A percentile compares a stretch with the other conserved stretches of the same genome.
Evolutionary conservation across 2,113 vertebrate species (phyloP).

Genomic region (Turnix velox): DNA sequence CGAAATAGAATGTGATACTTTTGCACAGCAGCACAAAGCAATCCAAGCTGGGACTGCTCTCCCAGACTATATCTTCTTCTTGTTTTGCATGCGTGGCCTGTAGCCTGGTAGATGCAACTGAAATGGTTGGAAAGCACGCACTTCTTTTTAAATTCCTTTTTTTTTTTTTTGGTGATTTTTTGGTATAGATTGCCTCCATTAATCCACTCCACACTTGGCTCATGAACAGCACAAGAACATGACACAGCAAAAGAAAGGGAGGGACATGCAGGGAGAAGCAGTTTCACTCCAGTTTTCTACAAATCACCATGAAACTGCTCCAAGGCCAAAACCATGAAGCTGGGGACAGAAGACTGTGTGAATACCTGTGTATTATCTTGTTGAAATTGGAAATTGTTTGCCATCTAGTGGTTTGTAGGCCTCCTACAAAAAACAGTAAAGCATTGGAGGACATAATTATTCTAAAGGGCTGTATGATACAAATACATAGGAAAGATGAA

Average conservation of each 20-base stretch:
- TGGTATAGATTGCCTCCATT: background rate
- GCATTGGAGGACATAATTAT: background rate
- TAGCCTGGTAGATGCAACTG: background rate
- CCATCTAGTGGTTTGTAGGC: conserved; percentile 26
- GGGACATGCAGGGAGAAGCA: background rate
- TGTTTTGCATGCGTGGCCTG: background rate
- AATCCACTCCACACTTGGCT: background rate
- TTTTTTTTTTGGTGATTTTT: background rate
- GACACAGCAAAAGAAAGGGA: background rate
- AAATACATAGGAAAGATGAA: background rate
- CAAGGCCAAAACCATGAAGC: background rate
- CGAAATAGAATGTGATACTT: background rate
- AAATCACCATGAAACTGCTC: background rate
- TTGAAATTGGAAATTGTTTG: conserved; percentile 30
- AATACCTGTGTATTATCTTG: background rate
- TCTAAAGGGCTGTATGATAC: too few species aligned
- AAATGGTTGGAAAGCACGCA: background rate
- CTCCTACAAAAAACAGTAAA: background rate
- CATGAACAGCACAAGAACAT: background rate
- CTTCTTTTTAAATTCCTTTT: background rate
- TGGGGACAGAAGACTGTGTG: background rate
- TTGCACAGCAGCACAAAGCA: background rate
- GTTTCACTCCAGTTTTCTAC: background rate
- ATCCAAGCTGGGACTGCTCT: background rate
- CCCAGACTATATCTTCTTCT: background rate